Evolutionary conservation across 2,888 invertebrate genomes (phyloP), one percentile per base, ranked within the genome.

Genomic region (Glaucopsyche alexis): DNA sequence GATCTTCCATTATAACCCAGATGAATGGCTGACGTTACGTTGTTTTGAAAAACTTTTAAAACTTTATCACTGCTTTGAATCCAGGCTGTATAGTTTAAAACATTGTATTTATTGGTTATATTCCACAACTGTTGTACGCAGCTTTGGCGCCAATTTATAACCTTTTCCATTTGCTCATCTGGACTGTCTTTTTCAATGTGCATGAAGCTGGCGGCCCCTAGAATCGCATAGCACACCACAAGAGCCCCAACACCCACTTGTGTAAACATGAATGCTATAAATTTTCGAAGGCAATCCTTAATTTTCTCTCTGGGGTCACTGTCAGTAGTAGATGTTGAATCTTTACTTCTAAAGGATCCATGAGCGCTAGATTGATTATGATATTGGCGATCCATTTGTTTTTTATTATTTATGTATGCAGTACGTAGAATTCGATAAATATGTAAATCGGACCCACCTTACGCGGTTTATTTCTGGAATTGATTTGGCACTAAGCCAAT

Each of bases 221-320:
- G 95, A 73, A 98, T 95, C 45, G 98, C 96, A 85, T 98, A 98
- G 77, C 97, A 95, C 3, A 98, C 97, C 67, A 98, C 96, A 19
- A 98, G 91, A 9, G 96, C 97, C 73, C 97, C 98, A 50, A 98
- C 97, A 79, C 98, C 98, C 82, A 96, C 96, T 94, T 97, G 97
- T 8, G 98, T 98, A 90, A 97, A 98, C 97, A 98, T 98, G 83
- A 98, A 98, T 8, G 97, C 97, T 74, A 97, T 95, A 79, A 97
- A 94, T 87, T 97, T 97, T 65, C 98, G 94, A 81, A 96, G 96
- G 84, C 97, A 98, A 83, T 97, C 96, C 87, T 97, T 97, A 74
- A 97, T 94, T 82, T 95, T 96, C 82, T 96, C 96, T 49, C 95
- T 91, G 0, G 96, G 95, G 80, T 96, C 95, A 81, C 94, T 94